Conservation (phyloP, 2,888 invertebrate species). For the Leptura quadrifasciata region DNA sequence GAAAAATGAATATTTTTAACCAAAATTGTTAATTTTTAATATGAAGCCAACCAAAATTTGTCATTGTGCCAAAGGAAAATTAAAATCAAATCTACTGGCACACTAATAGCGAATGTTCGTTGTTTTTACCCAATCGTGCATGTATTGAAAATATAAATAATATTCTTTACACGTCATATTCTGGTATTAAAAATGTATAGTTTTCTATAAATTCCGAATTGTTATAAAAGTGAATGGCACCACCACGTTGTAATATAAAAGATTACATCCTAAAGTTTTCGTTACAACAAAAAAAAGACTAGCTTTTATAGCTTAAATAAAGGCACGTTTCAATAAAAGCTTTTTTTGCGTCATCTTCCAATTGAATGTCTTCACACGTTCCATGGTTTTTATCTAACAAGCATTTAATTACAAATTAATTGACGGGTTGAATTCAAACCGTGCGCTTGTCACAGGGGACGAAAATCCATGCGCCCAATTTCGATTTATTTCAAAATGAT, state of each 20-base stretch:
- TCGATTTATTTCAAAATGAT: not conserved
- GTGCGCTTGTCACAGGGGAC: not conserved
- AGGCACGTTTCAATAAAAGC: conserved; percentile 7
- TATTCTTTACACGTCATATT: no score
- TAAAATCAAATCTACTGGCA: no score
- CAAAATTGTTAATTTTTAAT: no score
- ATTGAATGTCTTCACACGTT: conserved; percentile 4
- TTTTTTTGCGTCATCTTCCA: conserved; percentile 1
- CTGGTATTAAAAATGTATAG: no score
- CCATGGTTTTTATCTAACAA: conserved; percentile 3
- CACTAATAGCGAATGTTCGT: no score
- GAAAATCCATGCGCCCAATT: not conserved
- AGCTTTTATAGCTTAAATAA: not conserved
- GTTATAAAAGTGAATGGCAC: not conserved
- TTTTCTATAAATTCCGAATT: no score
- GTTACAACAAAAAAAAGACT: not conserved
- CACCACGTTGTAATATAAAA: not conserved
- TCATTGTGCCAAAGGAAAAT: no score
- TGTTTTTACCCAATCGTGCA: no score
- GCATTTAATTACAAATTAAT: conserved; percentile 7
- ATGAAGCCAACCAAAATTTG: no score
- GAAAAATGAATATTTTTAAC: no score
- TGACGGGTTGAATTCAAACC: not conserved
- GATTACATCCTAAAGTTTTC: not conserved
- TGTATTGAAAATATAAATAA: no score